Evolutionary conservation across 2,113 vertebrate species (phyloP), one percentile per base, ranked within the genome.

Genomic region (Catharus minimus): DNA sequence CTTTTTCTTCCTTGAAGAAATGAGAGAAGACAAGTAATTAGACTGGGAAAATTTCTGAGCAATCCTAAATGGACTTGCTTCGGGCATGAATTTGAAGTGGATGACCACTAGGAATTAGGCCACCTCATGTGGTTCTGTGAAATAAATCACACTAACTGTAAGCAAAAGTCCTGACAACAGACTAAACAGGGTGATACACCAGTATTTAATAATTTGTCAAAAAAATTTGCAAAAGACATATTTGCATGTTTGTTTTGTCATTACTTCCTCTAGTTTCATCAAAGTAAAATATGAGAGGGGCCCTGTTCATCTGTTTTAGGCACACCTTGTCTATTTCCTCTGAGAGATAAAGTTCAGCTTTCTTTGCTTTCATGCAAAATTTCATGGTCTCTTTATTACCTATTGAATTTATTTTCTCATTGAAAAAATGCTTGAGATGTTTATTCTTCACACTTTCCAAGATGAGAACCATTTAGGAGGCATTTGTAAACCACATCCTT

Each of bases 81-180:
- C 28, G 6, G 16, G 4, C 5, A 49, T 55, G n/a, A 69, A 38
- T 60, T 79, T 79, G 28, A 55, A n/a, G 7, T 7, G 56, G 10
- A 38, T 47, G n/a, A 87, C 5, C 11, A 20, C 22, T 33, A 18
- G 16, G 5, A 52, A 75, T 13, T 23, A 41, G 27, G 3, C 9
- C 11, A 52, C 2, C 1, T 19, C 15, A 10, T 0, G 0, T 21
- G 7, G 8, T 83, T 68, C 32, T 26, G 9, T 36, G 44, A 62
- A 81, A 74, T 69, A 77, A 74, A n/a, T 77, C 13, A 26, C 8
- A 32, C 2, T 33, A 39, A 19, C 2, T 74, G 30, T 22, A 69
- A 77, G 3, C 4, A 57, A 39, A 76, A 6, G 6, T 90, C 8
- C 32, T n/a, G 11, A 55, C 11, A 73, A 81, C 9, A 69, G 38